These are phyloP conservation scores for Camponotus floridanus DNA, from an alignment of 1,140 invertebrate species.

Conservation along the genomic window DNA sequence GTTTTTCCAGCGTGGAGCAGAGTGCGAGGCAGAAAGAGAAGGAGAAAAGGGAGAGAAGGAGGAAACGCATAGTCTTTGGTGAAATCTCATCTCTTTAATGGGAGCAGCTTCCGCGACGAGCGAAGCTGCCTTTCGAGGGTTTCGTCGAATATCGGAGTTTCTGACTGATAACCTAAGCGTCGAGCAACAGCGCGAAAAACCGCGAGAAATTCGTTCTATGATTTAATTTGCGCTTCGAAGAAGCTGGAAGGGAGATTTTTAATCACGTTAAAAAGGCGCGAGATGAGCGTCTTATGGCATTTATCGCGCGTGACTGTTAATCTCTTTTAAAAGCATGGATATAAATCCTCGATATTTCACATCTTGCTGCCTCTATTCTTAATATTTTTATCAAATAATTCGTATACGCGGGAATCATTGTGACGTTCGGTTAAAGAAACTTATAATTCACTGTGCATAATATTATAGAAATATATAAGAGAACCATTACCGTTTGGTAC, in stretches of 20 bases:
- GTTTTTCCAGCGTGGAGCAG: background rate
- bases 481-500: background rate
- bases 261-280: conserved; percentile 63
- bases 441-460: background rate
- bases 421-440: background rate
- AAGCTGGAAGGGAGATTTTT: conserved; percentile 45
- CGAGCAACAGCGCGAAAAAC: conserved; percentile 44
- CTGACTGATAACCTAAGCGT: conserved; percentile 65
- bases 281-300: conserved; percentile 33
- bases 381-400: background rate
- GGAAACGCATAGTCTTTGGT: conserved; percentile 55
- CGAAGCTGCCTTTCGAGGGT: conserved; percentile 65
- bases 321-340: background rate
- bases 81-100: conserved; percentile 77
- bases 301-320: conserved; percentile 11
- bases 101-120: conserved; percentile 66
- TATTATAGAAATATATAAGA: background rate
- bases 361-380: background rate
- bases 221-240: conserved; percentile 47
- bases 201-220: conserved; percentile 8
- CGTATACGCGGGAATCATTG: no score
- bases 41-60: background rate
- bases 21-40: background rate
- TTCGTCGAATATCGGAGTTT: conserved; percentile 72
- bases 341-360: conserved; percentile 2